These are phyloP conservation scores for Setophaga coronata DNA, from an alignment of 2,113 vertebrate genomes.

Conservation along the genomic window DNA sequence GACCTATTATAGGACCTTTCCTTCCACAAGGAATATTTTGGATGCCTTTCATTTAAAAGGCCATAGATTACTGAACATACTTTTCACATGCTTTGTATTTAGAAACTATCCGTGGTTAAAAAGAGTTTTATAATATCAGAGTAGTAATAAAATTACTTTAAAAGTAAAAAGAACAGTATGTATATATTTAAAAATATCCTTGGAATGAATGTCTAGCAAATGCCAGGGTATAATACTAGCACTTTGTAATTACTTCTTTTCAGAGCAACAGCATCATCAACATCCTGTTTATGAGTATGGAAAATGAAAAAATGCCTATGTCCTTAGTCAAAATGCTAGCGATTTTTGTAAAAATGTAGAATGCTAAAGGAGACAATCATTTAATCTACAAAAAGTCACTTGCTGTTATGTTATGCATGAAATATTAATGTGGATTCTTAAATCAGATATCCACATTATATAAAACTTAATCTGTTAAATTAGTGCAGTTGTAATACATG, in stretches of 20 bases:
- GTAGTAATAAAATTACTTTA: slow-evolving; percentile 73
- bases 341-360: slow-evolving; percentile 60
- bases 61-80: slow-evolving; percentile 63
- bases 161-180: slow-evolving; percentile 62
- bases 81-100: slow-evolving; percentile 76
- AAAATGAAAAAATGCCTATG: slow-evolving; percentile 1
- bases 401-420: slow-evolving; percentile 4
- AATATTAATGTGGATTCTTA: not conserved
- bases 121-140: slow-evolving; percentile 73
- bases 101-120: slow-evolving; percentile 71
- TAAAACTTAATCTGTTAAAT: slow-evolving; percentile 1
- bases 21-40: slow-evolving; percentile 65
- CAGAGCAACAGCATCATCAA: slow-evolving; percentile 11
- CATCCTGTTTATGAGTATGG: slow-evolving; percentile 43
- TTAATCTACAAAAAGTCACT: slow-evolving; percentile 29
- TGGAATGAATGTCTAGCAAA: slow-evolving; percentile 71
- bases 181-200: slow-evolving; percentile 71
- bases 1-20: slow-evolving; percentile 57
- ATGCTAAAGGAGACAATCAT: slow-evolving; percentile 76
- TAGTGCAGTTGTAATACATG: not conserved
- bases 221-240: slow-evolving; percentile 72
- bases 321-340: slow-evolving; percentile 49
- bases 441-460: not conserved
- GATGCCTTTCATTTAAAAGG: slow-evolving; percentile 75
- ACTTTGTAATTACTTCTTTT: slow-evolving; percentile 76